Conservation (phyloP, 2,113 vertebrate genomes). For the Cynopterus brachyotis region DNA sequence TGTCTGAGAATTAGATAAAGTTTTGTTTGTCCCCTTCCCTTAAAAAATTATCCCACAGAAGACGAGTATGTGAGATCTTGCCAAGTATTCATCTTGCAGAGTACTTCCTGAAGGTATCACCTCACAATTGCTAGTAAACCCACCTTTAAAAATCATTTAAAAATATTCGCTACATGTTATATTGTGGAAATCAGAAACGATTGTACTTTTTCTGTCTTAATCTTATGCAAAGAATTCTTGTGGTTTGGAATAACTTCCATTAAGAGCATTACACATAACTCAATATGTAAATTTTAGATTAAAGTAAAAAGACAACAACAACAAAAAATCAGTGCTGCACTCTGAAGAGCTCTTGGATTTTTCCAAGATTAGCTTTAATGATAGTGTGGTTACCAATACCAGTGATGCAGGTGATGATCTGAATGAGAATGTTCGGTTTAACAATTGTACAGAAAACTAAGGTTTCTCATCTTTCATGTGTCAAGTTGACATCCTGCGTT, state of each 20-base stretch:
- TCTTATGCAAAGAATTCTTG: neutral
- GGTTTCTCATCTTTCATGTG: no score
- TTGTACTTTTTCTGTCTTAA: neutral
- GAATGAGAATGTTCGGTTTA: neutral
- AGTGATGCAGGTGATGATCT: neutral
- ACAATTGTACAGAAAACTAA: neutral
- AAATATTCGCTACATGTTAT: neutral
- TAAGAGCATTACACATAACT: neutral
- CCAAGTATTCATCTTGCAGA: neutral
- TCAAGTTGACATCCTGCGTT: neutral
- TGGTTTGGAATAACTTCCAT: conserved; percentile 15
- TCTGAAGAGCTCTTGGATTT: neutral
- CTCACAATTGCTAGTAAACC: neutral
- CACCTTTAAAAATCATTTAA: neutral
- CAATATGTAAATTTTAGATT: neutral
- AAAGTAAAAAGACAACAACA: neutral
- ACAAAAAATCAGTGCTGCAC: no score
- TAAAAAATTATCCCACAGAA: neutral
- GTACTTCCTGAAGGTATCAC: neutral
- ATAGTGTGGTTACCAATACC: neutral
- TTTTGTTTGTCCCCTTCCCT: neutral
- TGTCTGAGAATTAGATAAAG: neutral
- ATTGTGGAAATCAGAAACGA: neutral
- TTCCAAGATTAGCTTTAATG: neutral
- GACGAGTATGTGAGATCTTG: neutral